These are phyloP conservation scores for Rhombomys opimus DNA, from an alignment of 2,113 vertebrate genomes.

Conservation along the genomic window DNA sequence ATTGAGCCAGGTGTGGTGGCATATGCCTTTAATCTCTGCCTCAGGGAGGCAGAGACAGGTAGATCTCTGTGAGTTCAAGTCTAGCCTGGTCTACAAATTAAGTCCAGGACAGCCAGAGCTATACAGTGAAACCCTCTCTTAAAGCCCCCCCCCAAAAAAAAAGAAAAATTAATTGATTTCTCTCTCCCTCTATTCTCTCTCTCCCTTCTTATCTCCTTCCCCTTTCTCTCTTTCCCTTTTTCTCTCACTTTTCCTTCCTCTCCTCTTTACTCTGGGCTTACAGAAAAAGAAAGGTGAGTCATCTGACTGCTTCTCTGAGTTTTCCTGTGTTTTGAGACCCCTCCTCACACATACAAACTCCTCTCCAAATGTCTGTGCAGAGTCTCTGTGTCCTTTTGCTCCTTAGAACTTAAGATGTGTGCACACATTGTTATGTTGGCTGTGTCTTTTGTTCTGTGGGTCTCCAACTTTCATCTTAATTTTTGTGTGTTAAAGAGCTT, in stretches of 20 bases:
- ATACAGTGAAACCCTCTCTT: no score
- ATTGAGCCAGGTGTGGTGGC: not conserved
- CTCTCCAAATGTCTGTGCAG: not conserved
- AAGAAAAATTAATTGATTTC: not conserved
- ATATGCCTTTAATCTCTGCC: no score
- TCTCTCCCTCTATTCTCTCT: not conserved
- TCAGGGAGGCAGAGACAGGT: no score
- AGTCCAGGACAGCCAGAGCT: no score
- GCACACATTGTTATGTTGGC: accelerated
- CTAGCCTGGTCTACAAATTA: no score
- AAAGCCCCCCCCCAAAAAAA: no score
- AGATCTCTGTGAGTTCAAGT: no score
- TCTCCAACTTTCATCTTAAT: not conserved
- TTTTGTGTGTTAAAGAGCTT: not conserved
- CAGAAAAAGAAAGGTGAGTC: conserved; percentile 86
- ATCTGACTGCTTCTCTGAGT: not conserved
- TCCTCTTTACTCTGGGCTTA: conserved; percentile 16
- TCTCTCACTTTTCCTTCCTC: not conserved
- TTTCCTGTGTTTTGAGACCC: not conserved
- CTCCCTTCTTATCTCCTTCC: not conserved
- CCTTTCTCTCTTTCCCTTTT: not conserved
- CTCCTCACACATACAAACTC: not conserved
- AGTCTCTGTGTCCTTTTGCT: not conserved
- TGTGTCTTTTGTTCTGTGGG: not conserved
- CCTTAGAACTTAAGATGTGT: not conserved